Conservation (phyloP, 2,888 invertebrate species). For the Phengaris alcon region DNA sequence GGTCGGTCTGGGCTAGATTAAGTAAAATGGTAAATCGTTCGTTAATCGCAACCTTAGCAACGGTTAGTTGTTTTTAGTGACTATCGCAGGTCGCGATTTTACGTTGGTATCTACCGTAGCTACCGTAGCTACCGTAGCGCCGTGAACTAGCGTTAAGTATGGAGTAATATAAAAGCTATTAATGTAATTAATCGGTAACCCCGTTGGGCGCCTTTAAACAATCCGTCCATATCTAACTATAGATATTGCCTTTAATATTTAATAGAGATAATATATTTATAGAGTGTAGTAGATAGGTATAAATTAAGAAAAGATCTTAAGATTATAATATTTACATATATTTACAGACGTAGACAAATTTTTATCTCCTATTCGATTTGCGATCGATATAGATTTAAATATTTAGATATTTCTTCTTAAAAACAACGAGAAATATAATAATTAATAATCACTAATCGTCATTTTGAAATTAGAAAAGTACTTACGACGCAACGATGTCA, state of each 20-base stretch:
- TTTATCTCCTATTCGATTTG: constrained; percentile 28
- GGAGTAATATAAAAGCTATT: constrained; percentile 64
- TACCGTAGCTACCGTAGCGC: constrained; percentile 60
- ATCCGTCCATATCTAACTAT: constrained; percentile 78
- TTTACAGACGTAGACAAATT: constrained; percentile 54
- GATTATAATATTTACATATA: constrained; percentile 46
- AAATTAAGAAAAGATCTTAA: constrained; percentile 67
- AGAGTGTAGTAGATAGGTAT: constrained; percentile 56
- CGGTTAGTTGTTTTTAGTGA: neutral
- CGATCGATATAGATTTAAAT: constrained; percentile 26
- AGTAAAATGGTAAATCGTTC: constrained; percentile 10
- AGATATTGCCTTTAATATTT: constrained; percentile 80
- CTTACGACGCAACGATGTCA: neutral
- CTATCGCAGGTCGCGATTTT: constrained; percentile 35
- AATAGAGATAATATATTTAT: constrained; percentile 80
- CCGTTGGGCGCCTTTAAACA: constrained; percentile 77
- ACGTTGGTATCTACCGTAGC: constrained; percentile 50
- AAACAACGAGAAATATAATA: constrained; percentile 17
- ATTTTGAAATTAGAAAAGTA: neutral
- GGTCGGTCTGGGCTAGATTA: constrained; percentile 30
- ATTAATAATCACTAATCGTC: neutral
- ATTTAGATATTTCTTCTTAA: constrained; percentile 12
- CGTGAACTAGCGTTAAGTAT: constrained; percentile 58
- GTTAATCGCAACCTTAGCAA: neutral
- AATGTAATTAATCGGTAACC: constrained; percentile 76